phyloP scores from a whole-genome alignment of 2,113 vertebrate genomes.

The Esox niger region DNA sequence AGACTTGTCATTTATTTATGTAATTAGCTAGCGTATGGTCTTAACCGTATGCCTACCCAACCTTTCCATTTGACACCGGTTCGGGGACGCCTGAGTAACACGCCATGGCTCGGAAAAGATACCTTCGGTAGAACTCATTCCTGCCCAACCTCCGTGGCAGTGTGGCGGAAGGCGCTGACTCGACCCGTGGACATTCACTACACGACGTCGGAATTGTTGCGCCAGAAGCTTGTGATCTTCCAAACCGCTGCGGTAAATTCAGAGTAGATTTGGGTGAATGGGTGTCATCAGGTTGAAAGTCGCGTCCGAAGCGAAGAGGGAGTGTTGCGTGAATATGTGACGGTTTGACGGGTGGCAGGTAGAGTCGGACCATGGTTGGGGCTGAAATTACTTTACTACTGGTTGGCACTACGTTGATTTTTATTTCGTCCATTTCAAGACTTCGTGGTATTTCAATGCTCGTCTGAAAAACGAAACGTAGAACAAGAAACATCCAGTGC shows the following conservation, averaged over 20 bases:
- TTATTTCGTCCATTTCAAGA: conserved; percentile 58
- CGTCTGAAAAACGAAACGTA: conserved; percentile 27
- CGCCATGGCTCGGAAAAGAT: conserved; percentile 31
- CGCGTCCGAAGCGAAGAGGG: conserved; percentile 69
- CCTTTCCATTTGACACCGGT: no score
- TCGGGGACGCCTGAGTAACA: no score
- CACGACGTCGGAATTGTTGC: conserved; percentile 19
- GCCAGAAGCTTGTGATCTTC: conserved; percentile 44
- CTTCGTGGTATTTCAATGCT: conserved; percentile 54
- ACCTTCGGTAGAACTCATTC: conserved; percentile 28
- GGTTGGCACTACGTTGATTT: conserved; percentile 42
- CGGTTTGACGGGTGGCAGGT: conserved; percentile 42
- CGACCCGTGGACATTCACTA: conserved; percentile 24
- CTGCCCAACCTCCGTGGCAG: conserved; percentile 49
- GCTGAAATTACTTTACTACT: conserved; percentile 36
- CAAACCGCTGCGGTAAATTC: conserved; percentile 73
- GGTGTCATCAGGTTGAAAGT: conserved; percentile 1
- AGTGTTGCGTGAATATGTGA: conserved; percentile 58
- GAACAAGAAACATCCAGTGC: no score
- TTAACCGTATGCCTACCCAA: no score
- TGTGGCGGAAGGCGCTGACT: conserved; percentile 16
- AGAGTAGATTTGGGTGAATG: conserved; percentile 37
- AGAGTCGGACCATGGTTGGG: conserved; percentile 57
- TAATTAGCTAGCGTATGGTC: neutral
- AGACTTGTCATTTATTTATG: neutral